Percentiles rank a stretch among this genome's conserved stretches.
phyloP scores from a whole-genome alignment of 2,113 vertebrate species.

The Ctenodactylus gundi region DNA sequence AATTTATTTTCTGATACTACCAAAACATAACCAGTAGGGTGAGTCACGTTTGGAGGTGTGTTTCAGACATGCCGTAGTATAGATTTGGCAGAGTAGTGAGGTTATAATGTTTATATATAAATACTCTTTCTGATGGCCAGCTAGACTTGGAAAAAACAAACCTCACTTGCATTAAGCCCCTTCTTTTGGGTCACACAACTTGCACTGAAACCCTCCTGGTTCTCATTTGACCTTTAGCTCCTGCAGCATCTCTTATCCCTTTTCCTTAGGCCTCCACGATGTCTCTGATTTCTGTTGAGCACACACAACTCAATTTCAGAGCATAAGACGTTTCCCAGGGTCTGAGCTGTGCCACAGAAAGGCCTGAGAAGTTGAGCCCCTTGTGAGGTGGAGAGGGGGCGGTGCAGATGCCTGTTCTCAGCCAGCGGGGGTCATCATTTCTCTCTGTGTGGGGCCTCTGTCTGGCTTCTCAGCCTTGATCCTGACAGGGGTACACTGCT shows the following conservation, averaged over 20 bases:
- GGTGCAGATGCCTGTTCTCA: neutral
- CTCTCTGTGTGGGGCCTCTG: neutral
- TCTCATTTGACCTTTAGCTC: neutral
- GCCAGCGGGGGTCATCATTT: conserved; percentile 83
- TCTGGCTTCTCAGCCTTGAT: neutral
- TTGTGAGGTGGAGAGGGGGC: neutral
- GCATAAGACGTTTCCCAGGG: neutral
- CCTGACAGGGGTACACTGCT: neutral
- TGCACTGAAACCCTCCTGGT: neutral
- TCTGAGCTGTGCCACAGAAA: neutral
- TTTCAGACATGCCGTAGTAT: neutral
- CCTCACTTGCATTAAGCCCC: neutral
- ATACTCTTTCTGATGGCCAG: neutral
- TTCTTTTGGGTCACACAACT: neutral
- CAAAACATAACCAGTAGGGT: neutral
- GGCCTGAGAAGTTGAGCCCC: neutral
- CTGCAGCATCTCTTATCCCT: neutral
- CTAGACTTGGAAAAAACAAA: neutral
- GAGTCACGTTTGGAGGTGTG: neutral
- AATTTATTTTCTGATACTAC: conserved; percentile 37
- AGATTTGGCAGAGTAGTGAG: neutral
- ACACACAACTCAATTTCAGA: conserved; percentile 9
- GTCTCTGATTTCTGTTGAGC: neutral
- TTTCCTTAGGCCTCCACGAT: neutral
- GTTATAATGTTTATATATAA: neutral